These are phyloP conservation scores for Lithophane ornitopus DNA, from an alignment of 2,888 invertebrate genomes.

Conservation along the genomic window DNA sequence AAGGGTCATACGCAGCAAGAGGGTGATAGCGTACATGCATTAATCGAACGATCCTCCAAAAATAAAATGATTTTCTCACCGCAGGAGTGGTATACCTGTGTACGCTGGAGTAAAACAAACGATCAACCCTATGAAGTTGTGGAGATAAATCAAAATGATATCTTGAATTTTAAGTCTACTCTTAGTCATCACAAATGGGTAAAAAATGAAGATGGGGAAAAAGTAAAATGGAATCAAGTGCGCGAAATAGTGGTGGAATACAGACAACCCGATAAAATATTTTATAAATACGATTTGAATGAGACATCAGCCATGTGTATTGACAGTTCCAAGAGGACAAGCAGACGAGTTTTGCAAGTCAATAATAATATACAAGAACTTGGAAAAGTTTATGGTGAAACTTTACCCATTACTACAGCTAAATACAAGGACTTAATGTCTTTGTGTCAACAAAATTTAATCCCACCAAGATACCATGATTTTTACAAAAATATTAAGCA, in stretches of 20 bases:
- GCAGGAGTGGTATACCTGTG: too few species aligned
- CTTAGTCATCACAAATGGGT: background rate
- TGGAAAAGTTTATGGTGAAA: too few species aligned
- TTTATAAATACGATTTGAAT: constrained; percentile 10
- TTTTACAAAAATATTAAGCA: too few species aligned
- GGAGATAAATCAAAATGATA: constrained; percentile 5
- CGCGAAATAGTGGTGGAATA: constrained; percentile 10
- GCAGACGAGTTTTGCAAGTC: constrained; percentile 1
- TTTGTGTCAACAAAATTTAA: too few species aligned
- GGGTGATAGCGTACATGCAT: constrained; percentile 1
- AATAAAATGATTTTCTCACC: too few species aligned
- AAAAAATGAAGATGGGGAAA: background rate
- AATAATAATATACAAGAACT: too few species aligned
- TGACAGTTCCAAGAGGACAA: background rate
- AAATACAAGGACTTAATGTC: too few species aligned
- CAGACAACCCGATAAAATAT: background rate
- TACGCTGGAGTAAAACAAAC: constrained; percentile 2
- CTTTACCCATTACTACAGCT: too few species aligned
- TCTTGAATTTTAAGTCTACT: constrained; percentile 4
- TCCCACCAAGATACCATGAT: too few species aligned
- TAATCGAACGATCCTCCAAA: constrained; percentile 3
- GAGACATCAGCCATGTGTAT: background rate
- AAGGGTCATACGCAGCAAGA: background rate
- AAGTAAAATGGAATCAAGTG: constrained; percentile 10
- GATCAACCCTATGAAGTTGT: constrained; percentile 11